phyloP scores from a whole-genome alignment of 2,888 invertebrate species.

The Pristionchus japonicus region DNA sequence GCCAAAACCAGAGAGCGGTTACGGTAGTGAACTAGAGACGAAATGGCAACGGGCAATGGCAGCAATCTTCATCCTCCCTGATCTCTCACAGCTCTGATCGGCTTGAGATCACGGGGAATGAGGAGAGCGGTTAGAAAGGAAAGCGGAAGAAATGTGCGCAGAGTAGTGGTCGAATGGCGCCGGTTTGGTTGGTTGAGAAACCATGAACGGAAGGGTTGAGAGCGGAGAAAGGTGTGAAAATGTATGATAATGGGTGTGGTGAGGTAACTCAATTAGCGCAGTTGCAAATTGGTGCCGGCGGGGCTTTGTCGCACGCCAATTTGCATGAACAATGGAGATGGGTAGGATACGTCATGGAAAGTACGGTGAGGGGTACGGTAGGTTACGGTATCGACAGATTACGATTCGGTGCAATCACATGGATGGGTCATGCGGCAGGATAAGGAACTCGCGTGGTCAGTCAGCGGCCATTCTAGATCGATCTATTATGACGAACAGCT shows the following conservation, averaged over 20 bases:
- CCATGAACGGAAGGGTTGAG: not conserved
- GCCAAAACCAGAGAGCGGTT: too few species aligned
- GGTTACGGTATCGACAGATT: not conserved
- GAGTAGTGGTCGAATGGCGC: not conserved
- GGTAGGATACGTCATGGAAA: not conserved
- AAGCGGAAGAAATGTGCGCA: not conserved
- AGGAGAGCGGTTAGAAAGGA: not conserved
- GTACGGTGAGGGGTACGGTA: not conserved
- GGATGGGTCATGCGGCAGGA: not conserved
- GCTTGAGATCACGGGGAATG: not conserved
- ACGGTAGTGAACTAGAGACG: too few species aligned
- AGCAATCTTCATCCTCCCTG: not conserved
- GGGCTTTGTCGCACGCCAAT: too few species aligned
- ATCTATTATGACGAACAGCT: constrained; percentile 3
- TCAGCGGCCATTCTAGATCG: not conserved
- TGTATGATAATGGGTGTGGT: not conserved
- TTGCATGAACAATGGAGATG: not conserved
- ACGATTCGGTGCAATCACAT: not conserved
- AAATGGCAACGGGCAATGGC: not conserved
- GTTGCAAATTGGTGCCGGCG: not conserved
- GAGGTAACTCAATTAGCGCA: not conserved
- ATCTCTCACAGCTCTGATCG: not conserved
- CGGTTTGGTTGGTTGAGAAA: not conserved
- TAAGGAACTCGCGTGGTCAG: not conserved
- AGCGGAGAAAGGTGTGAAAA: not conserved